Evolutionary conservation across 2,888 invertebrate genomes (phyloP), one percentile per base, ranked within the genome.

Genomic region (Phymatocera aterrima): DNA sequence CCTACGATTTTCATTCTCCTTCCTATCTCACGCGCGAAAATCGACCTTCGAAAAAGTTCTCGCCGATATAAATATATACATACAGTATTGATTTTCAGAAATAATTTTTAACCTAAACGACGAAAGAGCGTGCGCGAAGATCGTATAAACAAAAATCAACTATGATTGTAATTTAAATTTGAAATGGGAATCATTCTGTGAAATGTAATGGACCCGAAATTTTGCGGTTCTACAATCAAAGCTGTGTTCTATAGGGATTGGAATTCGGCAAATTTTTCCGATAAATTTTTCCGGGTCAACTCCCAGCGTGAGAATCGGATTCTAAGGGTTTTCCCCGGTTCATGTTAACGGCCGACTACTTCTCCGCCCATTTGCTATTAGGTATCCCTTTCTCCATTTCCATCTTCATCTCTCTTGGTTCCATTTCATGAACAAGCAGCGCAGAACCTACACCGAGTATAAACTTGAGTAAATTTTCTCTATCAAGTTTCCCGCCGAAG

Each of bases 351-450:
- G 24, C 10, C 43, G 65, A 43, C 65, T 68, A 64, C 6, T 64
- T 34, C 24, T 43, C 24, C 24, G 15, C 21, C 65, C 65, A 28
- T 46, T 68, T 15, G 43, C 40, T 43, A 43, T 68, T 68, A n/a
- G n/a, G n/a, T n/a, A n/a, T n/a, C n/a, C n/a, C n/a, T n/a, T n/a
- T n/a, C n/a, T n/a, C n/a, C n/a, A n/a, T n/a, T n/a, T n/a, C n/a
- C n/a, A n/a, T n/a, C n/a, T n/a, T n/a, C n/a, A 68, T 46, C 65
- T 43, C 43, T 68, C 28, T 28, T 31, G 43, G 65, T 43, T 68
- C 15, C 43, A 24, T 68, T 64, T 37, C 37, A 8, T 8, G 64
- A 64, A 64, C 64, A 64, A 37, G 43, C 10, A 12, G n/a, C 37
- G 12, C 34, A 18, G 24, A 18, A 64, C 34, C 21, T 37, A 28